Conservation (phyloP, 53 echinoderm and acorn worm genomes). For the Apostichopus leukothele region DNA sequence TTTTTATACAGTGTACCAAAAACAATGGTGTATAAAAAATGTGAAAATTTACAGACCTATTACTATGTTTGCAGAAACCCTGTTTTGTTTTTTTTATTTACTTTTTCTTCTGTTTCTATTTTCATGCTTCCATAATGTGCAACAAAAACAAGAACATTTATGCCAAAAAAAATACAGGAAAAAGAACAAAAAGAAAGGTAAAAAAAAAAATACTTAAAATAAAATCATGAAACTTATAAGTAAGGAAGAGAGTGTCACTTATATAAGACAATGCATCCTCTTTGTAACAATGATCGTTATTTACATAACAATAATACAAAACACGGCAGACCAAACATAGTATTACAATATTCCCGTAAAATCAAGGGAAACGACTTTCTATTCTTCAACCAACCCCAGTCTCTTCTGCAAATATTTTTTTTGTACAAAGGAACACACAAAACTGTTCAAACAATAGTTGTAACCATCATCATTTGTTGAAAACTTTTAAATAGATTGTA, state of each 20-base stretch:
- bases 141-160: neutral
- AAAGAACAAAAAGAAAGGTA: neutral
- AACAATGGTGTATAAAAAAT: constrained; percentile 7
- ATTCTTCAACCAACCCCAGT: neutral
- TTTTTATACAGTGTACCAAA: neutral
- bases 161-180: neutral
- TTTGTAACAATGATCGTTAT: constrained; percentile 2
- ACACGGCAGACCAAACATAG: neutral
- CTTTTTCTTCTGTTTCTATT: neutral
- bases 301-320: constrained; percentile 40
- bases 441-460: neutral
- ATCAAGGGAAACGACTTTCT: neutral
- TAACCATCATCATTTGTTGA: neutral
- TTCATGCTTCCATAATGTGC: neutral
- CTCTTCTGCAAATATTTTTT: neutral
- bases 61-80: constrained; percentile 1
- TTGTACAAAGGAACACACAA: constrained; percentile 2
- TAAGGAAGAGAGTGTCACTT: too few species aligned
- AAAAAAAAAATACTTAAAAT: neutral
- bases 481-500: neutral
- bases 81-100: neutral
- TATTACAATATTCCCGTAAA: constrained; percentile 9
- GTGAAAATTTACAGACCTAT: constrained; percentile 14
- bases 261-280: constrained; percentile 6
- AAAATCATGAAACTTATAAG: too few species aligned